These are phyloP conservation scores for Mergus octosetaceus DNA, from an alignment of 2,797 vertebrate species.

Conservation along the genomic window DNA sequence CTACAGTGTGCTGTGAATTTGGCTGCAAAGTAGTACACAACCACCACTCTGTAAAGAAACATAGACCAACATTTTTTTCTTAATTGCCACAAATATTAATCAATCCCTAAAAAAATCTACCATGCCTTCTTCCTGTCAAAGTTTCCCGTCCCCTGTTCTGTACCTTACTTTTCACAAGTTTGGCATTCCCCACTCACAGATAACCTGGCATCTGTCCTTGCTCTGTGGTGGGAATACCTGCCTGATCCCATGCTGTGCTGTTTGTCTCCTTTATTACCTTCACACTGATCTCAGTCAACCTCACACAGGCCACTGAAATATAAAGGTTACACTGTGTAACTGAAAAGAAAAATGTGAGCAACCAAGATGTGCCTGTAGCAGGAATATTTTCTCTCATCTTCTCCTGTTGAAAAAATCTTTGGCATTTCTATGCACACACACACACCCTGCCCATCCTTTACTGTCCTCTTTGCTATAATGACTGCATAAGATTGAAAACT, in stretches of 20 bases:
- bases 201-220: conserved; percentile 24
- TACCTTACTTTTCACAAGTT: conserved; percentile 16
- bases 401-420: conserved; percentile 45
- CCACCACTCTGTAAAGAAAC: background rate
- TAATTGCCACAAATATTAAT: conserved; percentile 13
- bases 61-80: background rate
- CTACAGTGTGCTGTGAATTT: conserved; percentile 25
- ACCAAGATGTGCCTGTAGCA: background rate
- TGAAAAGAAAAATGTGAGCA: conserved; percentile 13
- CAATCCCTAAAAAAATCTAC: background rate
- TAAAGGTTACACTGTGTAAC: background rate
- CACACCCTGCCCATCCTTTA: conserved; percentile 44
- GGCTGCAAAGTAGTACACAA: conserved; percentile 26
- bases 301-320: background rate
- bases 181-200: background rate
- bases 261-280: background rate
- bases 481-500: conserved; percentile 4
- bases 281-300: background rate
- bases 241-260: background rate
- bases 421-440: background rate
- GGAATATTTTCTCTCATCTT: conserved; percentile 26
- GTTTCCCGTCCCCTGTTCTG: background rate
- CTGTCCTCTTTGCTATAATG: conserved; percentile 36
- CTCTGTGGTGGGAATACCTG: background rate
- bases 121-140: background rate